These are phyloP conservation scores for Drosophila pseudotalamancana DNA, from an alignment of 2,888 invertebrate species.

Conservation along the genomic window DNA sequence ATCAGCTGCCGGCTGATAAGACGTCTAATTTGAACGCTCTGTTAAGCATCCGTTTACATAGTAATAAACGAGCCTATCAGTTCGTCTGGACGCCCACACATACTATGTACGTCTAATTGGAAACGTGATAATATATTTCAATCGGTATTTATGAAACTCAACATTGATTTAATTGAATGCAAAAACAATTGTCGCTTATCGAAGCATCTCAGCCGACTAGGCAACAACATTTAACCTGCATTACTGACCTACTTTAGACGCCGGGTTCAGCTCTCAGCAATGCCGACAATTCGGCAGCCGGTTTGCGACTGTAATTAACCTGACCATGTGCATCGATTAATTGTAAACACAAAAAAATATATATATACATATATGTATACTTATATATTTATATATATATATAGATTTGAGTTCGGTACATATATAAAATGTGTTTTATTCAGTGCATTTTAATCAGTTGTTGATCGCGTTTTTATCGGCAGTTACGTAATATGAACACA, in stretches of 20 bases:
- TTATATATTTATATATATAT: constrained; percentile 2
- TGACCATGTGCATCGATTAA: constrained; percentile 29
- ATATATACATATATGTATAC: not conserved
- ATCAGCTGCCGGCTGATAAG: constrained; percentile 34
- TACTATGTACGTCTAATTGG: constrained; percentile 6
- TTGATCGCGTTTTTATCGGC: constrained; percentile 9
- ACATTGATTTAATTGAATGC: constrained; percentile 17
- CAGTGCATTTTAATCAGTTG: constrained; percentile 23
- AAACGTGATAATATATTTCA: not conserved
- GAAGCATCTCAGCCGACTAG: constrained; percentile 8
- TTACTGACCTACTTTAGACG: constrained; percentile 65
- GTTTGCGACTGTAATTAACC: constrained; percentile 56
- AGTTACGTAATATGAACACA: constrained; percentile 28
- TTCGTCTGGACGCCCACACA: not conserved
- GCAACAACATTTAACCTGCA: constrained; percentile 19
- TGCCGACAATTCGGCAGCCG: constrained; percentile 37
- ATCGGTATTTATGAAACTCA: not conserved
- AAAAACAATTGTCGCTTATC: constrained; percentile 4
- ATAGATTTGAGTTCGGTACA: not conserved
- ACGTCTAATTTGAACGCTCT: constrained; percentile 9
- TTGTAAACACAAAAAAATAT: constrained; percentile 11
- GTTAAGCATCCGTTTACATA: constrained; percentile 48
- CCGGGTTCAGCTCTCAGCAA: constrained; percentile 30
- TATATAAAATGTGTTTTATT: not conserved
- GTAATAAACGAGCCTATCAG: constrained; percentile 1